Percentiles rank a stretch among this genome's conserved stretches.
Conservation (phyloP, 2,113 vertebrate genomes). For the Podilymbus podiceps region DNA sequence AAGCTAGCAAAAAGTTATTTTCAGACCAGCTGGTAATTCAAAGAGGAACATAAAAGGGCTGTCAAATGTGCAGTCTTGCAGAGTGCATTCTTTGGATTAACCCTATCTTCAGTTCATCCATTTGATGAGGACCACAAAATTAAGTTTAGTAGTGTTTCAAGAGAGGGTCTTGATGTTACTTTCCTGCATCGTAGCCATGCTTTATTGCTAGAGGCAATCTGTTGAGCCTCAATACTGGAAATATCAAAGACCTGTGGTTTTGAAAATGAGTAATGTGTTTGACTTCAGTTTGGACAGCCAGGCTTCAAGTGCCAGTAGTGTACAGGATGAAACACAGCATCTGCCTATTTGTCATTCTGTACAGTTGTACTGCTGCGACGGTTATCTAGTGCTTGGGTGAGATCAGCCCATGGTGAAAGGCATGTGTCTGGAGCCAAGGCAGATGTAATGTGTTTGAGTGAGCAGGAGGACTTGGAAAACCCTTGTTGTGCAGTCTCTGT, state of each 20-base stretch:
- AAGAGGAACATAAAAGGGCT: background rate
- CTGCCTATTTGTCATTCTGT: background rate
- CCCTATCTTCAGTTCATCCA: background rate
- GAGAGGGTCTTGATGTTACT: background rate
- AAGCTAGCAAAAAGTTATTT: constrained; percentile 3
- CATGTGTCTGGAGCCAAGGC: background rate
- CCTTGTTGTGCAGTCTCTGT: background rate
- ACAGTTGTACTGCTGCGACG: background rate
- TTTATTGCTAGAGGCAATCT: background rate
- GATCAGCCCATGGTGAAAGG: background rate
- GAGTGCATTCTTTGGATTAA: background rate
- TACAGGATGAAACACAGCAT: background rate
- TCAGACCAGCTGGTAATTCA: background rate
- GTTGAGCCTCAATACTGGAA: background rate
- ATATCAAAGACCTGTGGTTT: background rate
- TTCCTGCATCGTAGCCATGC: background rate
- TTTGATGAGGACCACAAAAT: background rate
- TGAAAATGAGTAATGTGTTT: background rate
- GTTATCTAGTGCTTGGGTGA: background rate
- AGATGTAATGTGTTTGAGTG: background rate
- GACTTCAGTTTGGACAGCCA: background rate
- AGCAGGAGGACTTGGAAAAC: background rate
- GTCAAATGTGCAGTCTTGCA: background rate
- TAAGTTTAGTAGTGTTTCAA: background rate
- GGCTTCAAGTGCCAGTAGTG: background rate